A percentile compares a stretch with the other conserved stretches of the same genome.
Evolutionary conservation across 2,888 invertebrate species (phyloP).

Genomic region (Netelia fuscicornis): DNA sequence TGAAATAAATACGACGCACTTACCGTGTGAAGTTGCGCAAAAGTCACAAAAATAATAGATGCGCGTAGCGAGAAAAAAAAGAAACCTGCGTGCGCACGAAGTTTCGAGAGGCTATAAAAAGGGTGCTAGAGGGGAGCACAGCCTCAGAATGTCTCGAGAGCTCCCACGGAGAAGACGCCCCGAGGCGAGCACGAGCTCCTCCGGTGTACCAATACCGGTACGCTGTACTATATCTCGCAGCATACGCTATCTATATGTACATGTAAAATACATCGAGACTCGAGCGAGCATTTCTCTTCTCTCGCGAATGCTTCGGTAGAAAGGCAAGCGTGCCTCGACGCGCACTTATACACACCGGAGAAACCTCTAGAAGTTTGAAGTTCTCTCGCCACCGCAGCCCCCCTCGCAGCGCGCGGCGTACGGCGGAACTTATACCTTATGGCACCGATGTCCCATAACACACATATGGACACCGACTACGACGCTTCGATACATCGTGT

Average conservation of each 20-base stretch:
- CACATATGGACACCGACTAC: constrained; percentile 19
- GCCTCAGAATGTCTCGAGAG: constrained; percentile 27
- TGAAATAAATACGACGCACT: too few species aligned
- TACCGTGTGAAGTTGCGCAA: constrained; percentile 2
- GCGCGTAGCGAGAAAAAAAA: constrained; percentile 9
- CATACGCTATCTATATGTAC: constrained; percentile 3
- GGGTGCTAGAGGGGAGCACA: constrained; percentile 5
- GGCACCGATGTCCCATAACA: constrained; percentile 51
- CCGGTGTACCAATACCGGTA: constrained; percentile 29
- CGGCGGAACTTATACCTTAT: constrained; percentile 55
- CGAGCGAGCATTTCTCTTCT: constrained; percentile 67
- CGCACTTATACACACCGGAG: constrained; percentile 73
- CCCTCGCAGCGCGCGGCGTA: constrained; percentile 24
- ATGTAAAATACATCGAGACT: constrained; percentile 51
- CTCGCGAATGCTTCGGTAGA: constrained; percentile 72
- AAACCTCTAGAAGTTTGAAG: constrained; percentile 76
- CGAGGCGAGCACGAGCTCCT: constrained; percentile 58
- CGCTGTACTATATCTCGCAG: not conserved
- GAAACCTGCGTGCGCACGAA: constrained; percentile 19
- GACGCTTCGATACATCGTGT: not conserved
- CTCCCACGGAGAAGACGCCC: constrained; percentile 30
- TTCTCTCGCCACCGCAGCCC: constrained; percentile 27
- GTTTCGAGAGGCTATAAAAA: constrained; percentile 6
- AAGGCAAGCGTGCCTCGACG: constrained; percentile 64
- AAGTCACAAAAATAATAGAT: constrained; percentile 1